Base-by-base conservation (phyloP, 2,888 invertebrate genomes). In the Drosophila atripex region DNA sequence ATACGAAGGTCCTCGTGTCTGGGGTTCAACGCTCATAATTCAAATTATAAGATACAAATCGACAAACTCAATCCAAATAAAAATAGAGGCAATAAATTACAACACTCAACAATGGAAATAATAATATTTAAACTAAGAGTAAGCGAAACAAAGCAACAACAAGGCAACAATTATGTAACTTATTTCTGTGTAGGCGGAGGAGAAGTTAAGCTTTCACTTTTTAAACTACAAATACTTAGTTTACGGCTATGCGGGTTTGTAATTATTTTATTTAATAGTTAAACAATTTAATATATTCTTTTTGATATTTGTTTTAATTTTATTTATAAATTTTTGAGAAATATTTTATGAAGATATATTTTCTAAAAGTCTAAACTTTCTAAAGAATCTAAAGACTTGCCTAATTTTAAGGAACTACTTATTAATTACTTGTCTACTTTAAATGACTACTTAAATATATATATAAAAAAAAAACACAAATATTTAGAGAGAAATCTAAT, bases 21-120 rank as follows among this genome's bases (percentile, higher is more conserved):
- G 30, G 52, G 21, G 59, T 51, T n/a, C 16, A 45, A 54, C 54
- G 53, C 41, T 58, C 16, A 16, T 28, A 12, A 39, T 25, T 49
- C 12, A 55, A 58, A 18, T n/a, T n/a, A n/a, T n/a, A n/a, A n/a
- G n/a, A n/a, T n/a, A n/a, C 39, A 41, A 45, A 49, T 45, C 50
- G 51, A 47, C 18, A 16, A 43, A 32, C n/a, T 46, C 14, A 66
- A 50, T 21, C 39, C 28, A 41, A 14, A 5, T 41, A 57, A 66
- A 16, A 39, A 38, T 35, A 25, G 18, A 49, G 16, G 47, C 47
- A 25, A 45, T 14, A 32, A 32, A 49, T 30, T 45, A 66, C 7
- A 51, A 55, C 46, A 16, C n/a, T 46, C 2, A 46, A 47, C 25
- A 25, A n/a, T 41, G 9, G 16, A n/a, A n/a, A 35, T n/a, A 35